These are phyloP conservation scores for Leguminivora glycinivorella DNA, from an alignment of 1,140 invertebrate genomes.

Conservation along the genomic window DNA sequence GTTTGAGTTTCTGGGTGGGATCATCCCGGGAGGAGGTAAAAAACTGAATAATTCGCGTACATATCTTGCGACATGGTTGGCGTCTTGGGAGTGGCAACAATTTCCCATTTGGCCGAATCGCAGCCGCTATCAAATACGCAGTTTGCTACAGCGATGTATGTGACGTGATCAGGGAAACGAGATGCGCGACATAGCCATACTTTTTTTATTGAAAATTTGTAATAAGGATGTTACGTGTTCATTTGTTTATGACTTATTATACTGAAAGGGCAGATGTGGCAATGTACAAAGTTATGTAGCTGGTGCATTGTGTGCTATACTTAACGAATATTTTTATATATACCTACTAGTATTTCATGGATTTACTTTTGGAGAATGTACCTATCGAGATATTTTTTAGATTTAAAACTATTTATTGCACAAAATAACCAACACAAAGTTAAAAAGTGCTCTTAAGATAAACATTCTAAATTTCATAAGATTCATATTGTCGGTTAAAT, in stretches of 20 bases:
- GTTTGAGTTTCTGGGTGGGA: constrained; percentile 38
- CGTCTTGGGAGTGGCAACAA: constrained; percentile 60
- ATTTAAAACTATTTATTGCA: no score
- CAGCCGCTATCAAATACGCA: constrained; percentile 52
- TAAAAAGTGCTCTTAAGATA: no score
- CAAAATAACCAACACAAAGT: no score
- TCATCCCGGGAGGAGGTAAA: constrained; percentile 57
- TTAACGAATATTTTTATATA: no score
- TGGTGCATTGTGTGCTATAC: no score
- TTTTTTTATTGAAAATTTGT: constrained; percentile 29
- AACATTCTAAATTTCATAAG: no score
- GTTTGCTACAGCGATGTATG: constrained; percentile 51
- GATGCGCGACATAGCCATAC: neutral
- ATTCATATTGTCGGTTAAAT: neutral
- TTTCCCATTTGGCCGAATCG: constrained; percentile 60
- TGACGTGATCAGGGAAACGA: constrained; percentile 38
- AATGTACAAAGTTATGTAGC: no score
- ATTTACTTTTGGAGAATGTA: no score
- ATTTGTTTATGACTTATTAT: neutral
- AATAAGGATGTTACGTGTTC: constrained; percentile 33
- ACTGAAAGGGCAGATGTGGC: no score
- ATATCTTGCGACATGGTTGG: constrained; percentile 60
- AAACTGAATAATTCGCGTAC: constrained; percentile 70
- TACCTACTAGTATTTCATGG: no score
- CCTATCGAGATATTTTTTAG: no score